Evolutionary conservation across 2,797 vertebrate genomes (phyloP).

Genomic region (Pelochelys cantorii): DNA sequence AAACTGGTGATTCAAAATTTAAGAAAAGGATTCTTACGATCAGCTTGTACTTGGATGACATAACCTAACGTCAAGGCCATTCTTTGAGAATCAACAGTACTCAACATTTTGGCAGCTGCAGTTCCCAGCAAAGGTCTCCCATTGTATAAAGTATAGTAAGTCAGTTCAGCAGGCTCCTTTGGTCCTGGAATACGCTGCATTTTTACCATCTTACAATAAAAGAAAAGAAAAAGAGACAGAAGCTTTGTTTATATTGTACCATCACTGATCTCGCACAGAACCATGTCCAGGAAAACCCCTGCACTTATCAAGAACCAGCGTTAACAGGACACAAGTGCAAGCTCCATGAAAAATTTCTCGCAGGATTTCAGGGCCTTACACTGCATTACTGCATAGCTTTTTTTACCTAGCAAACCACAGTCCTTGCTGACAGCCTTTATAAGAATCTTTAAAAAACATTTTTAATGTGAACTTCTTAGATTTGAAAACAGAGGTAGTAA

Average conservation of each 20-base stretch:
- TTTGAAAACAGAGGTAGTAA: neutral
- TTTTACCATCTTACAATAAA: conserved; percentile 91
- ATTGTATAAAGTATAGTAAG: conserved; percentile 92
- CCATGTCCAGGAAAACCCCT: neutral
- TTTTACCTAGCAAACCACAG: neutral
- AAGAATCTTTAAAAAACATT: neutral
- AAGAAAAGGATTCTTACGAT: conserved; percentile 86
- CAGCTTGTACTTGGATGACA: conserved; percentile 96
- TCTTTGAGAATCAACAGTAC: conserved; percentile 96
- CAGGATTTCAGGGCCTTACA: neutral
- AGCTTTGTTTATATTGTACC: neutral
- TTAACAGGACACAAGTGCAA: neutral
- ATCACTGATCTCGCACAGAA: neutral
- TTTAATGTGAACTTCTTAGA: neutral
- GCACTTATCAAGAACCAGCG: neutral
- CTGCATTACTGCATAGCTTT: neutral
- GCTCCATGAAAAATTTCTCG: neutral
- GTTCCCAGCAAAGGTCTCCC: conserved; percentile 90
- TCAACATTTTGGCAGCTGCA: conserved; percentile 94
- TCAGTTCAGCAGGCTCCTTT: conserved; percentile 94
- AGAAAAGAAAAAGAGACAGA: neutral
- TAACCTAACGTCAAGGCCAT: conserved; percentile 97
- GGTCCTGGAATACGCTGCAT: conserved; percentile 90
- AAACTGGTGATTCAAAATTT: neutral
- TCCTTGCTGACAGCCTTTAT: neutral